Evolutionary conservation across 2,888 invertebrate species (phyloP).

Genomic region (Cantharis rustica): DNA sequence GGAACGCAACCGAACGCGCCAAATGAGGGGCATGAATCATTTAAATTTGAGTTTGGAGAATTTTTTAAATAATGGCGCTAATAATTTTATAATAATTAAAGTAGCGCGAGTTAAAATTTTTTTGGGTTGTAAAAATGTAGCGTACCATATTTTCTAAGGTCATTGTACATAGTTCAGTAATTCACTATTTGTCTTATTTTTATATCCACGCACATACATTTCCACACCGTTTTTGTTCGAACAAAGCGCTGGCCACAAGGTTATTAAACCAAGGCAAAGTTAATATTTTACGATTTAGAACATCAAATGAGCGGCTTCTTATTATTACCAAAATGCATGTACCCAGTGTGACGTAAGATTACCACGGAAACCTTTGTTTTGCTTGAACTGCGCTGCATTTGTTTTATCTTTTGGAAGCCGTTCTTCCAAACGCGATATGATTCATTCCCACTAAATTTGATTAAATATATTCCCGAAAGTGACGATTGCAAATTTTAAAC

Average conservation of each 20-base stretch:
- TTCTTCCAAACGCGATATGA: background rate
- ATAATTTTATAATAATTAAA: background rate
- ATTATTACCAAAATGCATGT: background rate
- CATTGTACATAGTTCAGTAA: conserved; percentile 2
- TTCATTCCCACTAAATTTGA: background rate
- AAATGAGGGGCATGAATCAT: background rate
- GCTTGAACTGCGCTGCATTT: background rate
- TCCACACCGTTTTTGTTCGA: conserved; percentile 20
- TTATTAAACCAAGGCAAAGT: conserved; percentile 28
- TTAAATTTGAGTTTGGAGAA: background rate
- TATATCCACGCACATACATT: conserved; percentile 4
- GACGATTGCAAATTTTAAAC: no score
- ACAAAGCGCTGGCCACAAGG: conserved; percentile 26
- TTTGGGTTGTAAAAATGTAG: background rate
- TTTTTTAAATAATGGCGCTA: background rate
- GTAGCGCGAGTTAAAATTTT: background rate
- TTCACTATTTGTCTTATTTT: conserved; percentile 4
- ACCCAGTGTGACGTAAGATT: background rate
- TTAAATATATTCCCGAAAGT: background rate
- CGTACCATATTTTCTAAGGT: background rate
- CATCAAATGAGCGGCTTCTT: background rate
- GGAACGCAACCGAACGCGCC: background rate
- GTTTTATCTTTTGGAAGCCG: no score
- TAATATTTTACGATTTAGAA: conserved; percentile 20
- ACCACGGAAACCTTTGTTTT: background rate